Base-by-base conservation (phyloP, 2,113 vertebrate species). In the Ochotona curzoniae region DNA sequence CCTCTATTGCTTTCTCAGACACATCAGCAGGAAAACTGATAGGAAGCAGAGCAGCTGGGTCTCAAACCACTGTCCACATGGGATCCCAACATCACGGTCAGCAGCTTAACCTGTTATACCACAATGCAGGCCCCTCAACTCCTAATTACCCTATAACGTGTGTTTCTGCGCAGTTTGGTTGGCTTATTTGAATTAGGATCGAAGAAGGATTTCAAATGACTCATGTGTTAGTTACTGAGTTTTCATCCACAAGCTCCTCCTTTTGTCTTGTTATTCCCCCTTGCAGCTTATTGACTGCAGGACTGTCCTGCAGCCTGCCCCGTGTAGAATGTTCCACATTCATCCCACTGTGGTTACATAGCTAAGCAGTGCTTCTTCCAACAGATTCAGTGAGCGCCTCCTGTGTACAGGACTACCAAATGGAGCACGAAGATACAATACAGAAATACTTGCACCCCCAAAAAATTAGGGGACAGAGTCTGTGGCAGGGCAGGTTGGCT, bases 381-480 rank as follows among this genome's bases (percentile, higher is more conserved):
- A 20, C 89, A 38, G 84, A 95, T 89, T 89, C 89, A 75, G 60
- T 70, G 81, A 86, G 49, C 49, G 67, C n/a, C 69, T 89, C 75
- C 38, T 82, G 60, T 38, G 23, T 44, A 38, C 5, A 57, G 54
- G 64, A 66, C 38, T 84, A 76, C 26, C 82, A 87, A 35, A 49
- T 35, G 60, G 49, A 86, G n/a, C 76, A 63, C 81, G 61, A n/a
- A 79, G 90, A 64, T 44, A 30, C 28, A 75, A 20, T 75, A 83
- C 38, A 63, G 17, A 57, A 57, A 57, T 57, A 57, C 54, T 57
- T 57, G 54, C 17, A 57, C 17, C 54, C 54, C 54, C 13, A 57
- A 57, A 54, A 57, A 57, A 57, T 12, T 57, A 57, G 13, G 54
- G 54, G 54, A 57, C 54, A 15, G 54, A 17, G 54, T 57, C 17